These are phyloP conservation scores for Ifrita kowaldi DNA, from an alignment of 2,113 vertebrate genomes.

Conservation along the genomic window DNA sequence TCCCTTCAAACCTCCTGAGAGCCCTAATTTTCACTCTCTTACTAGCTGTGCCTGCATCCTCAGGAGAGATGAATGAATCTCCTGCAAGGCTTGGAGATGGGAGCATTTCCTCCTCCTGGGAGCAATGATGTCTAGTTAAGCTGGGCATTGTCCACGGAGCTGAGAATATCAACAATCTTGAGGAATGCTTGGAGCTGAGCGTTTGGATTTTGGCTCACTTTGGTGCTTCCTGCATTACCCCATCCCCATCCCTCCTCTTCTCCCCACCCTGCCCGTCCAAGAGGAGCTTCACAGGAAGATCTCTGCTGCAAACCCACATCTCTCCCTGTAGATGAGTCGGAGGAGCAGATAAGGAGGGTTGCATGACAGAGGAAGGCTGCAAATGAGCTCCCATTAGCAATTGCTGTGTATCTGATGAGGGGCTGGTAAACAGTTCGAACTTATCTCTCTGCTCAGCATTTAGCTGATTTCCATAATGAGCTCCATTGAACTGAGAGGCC, in stretches of 20 bases:
- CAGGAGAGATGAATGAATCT: rapidly evolving
- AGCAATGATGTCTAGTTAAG: rapidly evolving
- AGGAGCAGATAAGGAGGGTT: constrained; percentile 57
- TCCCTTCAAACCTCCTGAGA: not conserved
- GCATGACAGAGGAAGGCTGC: constrained; percentile 49
- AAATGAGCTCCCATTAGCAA: constrained; percentile 67
- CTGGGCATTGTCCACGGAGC: not conserved
- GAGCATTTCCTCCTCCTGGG: not conserved
- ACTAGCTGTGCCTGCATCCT: not conserved
- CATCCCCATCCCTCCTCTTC: not conserved
- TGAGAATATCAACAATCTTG: not conserved
- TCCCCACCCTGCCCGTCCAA: not conserved
- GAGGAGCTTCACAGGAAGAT: not conserved
- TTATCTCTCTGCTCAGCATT: constrained; percentile 73
- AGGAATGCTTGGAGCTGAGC: not conserved
- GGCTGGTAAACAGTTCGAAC: constrained; percentile 65
- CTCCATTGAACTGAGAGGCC: constrained; percentile 71
- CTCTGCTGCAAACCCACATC: not conserved
- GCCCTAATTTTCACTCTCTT: rapidly evolving
- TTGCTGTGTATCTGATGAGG: constrained; percentile 35
- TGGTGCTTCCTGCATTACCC: not conserved
- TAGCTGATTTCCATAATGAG: constrained; percentile 79
- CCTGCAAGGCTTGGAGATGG: not conserved
- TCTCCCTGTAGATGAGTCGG: constrained; percentile 38
- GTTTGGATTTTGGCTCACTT: not conserved